phyloP scores from a whole-genome alignment of 1,140 invertebrate genomes.

The Calliopsis andreniformis region DNA sequence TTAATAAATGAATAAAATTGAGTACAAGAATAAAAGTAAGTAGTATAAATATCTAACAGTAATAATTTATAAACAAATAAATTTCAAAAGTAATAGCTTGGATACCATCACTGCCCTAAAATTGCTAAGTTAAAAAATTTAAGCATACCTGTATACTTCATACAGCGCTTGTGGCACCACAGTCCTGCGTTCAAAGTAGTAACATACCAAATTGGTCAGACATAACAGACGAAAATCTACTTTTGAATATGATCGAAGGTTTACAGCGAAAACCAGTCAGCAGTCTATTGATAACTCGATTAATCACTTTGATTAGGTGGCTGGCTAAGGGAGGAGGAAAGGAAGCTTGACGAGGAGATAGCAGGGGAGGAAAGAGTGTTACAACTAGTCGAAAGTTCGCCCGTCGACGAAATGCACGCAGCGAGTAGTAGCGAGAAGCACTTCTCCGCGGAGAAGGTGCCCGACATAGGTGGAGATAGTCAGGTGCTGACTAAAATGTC shows the following conservation, averaged over 20 bases:
- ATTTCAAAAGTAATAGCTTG: too few relatives aligned
- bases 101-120: too few relatives aligned
- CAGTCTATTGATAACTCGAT: slow-evolving; percentile 75
- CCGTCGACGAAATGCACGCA: slow-evolving; percentile 74
- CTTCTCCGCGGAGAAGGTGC: slow-evolving; percentile 75
- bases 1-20: too few relatives aligned
- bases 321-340: slow-evolving; percentile 34
- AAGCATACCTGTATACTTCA: background rate
- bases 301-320: slow-evolving; percentile 69
- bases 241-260: background rate
- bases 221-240: background rate
- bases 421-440: slow-evolving; percentile 78
- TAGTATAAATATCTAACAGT: too few relatives aligned
- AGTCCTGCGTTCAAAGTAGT: background rate
- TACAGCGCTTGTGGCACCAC: background rate
- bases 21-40: too few relatives aligned
- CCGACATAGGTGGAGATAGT: slow-evolving; percentile 65
- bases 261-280: slow-evolving; percentile 10
- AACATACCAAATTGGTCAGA: background rate
- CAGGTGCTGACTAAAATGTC: slow-evolving; percentile 77
- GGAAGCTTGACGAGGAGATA: slow-evolving; percentile 5
- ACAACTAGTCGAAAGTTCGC: slow-evolving; percentile 66
- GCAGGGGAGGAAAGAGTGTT: slow-evolving; percentile 22
- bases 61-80: too few relatives aligned
- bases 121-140: too few relatives aligned